Evolutionary conservation across 1,140 invertebrate species (phyloP).

Genomic region (Tigriopus japonicus): DNA sequence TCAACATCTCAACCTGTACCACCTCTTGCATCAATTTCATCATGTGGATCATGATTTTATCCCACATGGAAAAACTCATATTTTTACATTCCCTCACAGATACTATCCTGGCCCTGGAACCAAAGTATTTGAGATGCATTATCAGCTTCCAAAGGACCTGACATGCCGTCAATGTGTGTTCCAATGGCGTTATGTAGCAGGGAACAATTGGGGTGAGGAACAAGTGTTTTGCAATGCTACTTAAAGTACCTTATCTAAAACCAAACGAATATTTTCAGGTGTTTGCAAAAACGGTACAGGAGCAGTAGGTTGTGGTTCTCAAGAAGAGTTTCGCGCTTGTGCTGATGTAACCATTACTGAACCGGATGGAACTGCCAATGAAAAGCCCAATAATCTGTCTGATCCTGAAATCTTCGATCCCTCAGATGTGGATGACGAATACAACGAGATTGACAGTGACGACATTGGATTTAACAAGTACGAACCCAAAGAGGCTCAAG

Average conservation of each 20-base stretch:
- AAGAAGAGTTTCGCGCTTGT: slow-evolving; percentile 68
- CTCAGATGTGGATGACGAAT: slow-evolving; percentile 7
- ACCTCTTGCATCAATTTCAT: not conserved
- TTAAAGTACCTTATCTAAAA: no score
- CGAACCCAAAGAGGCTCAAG: no score
- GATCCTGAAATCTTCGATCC: slow-evolving; percentile 6
- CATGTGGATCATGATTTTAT: not conserved
- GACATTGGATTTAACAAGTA: slow-evolving; percentile 22
- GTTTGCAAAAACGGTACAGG: slow-evolving; percentile 24
- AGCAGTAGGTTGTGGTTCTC: slow-evolving; percentile 54
- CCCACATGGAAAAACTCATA: not conserved
- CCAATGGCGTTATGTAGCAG: slow-evolving; percentile 57
- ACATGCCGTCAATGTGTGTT: slow-evolving; percentile 55
- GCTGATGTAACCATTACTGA: slow-evolving; percentile 40
- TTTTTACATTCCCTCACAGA: slow-evolving; percentile 18
- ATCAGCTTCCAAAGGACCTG: slow-evolving; percentile 41
- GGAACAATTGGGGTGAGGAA: slow-evolving; percentile 31
- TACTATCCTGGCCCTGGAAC: slow-evolving; percentile 57
- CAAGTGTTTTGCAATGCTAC: no score
- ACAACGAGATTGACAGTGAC: slow-evolving; percentile 7
- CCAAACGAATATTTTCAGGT: slow-evolving; percentile 21
- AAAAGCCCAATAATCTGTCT: not conserved
- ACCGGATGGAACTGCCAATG: slow-evolving; percentile 19
- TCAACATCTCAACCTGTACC: no score
- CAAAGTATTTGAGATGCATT: slow-evolving; percentile 51